phyloP scores from a whole-genome alignment of 2,797 vertebrate genomes.

The Lithobates pipiens region DNA sequence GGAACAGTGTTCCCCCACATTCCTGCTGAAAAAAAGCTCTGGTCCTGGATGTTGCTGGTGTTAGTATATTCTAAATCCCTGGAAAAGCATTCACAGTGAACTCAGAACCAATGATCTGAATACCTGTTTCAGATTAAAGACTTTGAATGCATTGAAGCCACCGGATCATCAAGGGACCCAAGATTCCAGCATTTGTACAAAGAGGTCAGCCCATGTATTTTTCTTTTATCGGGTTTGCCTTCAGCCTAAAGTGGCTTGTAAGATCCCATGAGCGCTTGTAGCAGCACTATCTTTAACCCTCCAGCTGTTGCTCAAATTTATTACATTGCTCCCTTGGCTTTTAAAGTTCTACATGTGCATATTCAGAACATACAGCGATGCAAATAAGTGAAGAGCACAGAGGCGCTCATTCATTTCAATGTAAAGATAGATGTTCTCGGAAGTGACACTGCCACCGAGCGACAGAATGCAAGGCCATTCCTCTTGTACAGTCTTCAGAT shows the following conservation, averaged over 20 bases:
- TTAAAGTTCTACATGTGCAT: constrained; percentile 1
- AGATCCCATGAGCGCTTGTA: neutral
- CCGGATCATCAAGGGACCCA: too few relatives aligned
- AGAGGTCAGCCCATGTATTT: too few relatives aligned
- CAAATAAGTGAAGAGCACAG: neutral
- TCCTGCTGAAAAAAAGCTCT: too few relatives aligned
- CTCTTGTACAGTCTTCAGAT: constrained; percentile 41
- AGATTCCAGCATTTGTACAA: too few relatives aligned
- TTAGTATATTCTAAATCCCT: too few relatives aligned
- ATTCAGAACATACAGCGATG: constrained; percentile 6
- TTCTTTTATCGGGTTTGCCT: too few relatives aligned
- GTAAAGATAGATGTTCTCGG: constrained; percentile 20
- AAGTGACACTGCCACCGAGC: constrained; percentile 24
- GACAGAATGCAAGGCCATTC: constrained; percentile 25
- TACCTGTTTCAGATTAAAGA: too few relatives aligned
- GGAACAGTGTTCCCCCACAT: too few relatives aligned
- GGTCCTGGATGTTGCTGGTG: too few relatives aligned
- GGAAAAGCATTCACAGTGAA: too few relatives aligned
- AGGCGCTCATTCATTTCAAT: constrained; percentile 14
- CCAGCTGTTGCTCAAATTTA: neutral
- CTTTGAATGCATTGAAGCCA: too few relatives aligned
- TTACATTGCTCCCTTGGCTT: neutral
- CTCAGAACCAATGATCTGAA: too few relatives aligned
- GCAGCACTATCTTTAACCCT: neutral
- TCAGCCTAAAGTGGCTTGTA: neutral